Percentiles rank a stretch among this genome's conserved stretches.
phyloP scores from a whole-genome alignment of 2,888 invertebrate species.

The Noctuana brunneofusca region DNA sequence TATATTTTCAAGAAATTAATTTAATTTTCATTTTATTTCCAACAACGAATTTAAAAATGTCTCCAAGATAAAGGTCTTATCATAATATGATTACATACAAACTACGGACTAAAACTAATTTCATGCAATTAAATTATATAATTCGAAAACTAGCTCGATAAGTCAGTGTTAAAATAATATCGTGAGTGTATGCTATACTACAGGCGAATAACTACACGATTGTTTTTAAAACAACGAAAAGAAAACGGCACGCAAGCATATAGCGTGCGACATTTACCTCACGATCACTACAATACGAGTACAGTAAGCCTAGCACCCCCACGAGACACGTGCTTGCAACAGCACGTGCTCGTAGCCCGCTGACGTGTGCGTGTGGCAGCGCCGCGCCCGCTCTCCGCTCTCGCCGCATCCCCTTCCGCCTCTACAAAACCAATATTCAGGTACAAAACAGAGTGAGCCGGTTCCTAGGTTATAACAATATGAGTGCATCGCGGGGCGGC shows the following conservation, averaged over 20 bases:
- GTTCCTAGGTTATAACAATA: background rate
- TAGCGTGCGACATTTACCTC: conserved; percentile 49
- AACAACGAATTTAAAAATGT: too few relatives aligned
- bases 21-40: background rate
- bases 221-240: conserved; percentile 41
- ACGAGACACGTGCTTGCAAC: conserved; percentile 39
- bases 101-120: conserved; percentile 65
- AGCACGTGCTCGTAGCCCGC: conserved; percentile 36
- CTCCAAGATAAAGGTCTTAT: conserved; percentile 49
- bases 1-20: background rate
- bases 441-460: conserved; percentile 39
- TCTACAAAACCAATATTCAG: conserved; percentile 33
- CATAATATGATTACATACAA: conserved; percentile 47
- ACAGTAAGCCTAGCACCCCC: conserved; percentile 54
- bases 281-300: conserved; percentile 45
- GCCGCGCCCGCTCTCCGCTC: conserved; percentile 2
- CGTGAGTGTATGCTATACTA: conserved; percentile 51
- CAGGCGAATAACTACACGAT: conserved; percentile 50
- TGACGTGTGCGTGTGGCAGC: conserved; percentile 38
- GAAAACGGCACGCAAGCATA: conserved; percentile 55
- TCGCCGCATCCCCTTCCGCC: background rate
- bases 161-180: conserved; percentile 45
- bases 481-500: background rate
- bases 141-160: conserved; percentile 48
- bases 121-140: conserved; percentile 65